These are phyloP conservation scores for Hyposoter didymator DNA, from an alignment of 2,888 invertebrate genomes.

Conservation along the genomic window DNA sequence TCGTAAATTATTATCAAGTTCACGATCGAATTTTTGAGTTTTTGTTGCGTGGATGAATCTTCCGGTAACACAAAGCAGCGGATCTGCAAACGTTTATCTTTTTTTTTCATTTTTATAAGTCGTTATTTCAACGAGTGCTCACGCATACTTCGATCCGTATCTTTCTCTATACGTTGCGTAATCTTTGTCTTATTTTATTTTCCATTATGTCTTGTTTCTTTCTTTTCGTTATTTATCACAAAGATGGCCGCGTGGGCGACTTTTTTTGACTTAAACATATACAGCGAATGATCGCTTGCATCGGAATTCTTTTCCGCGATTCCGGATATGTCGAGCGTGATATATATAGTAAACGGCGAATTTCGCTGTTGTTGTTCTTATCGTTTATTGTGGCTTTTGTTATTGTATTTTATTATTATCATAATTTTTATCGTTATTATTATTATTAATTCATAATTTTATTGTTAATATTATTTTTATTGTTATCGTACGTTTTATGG, in stretches of 20 bases:
- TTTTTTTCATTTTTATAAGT: background rate
- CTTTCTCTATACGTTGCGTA: background rate
- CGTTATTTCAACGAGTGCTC: constrained; percentile 3
- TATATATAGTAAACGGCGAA: constrained; percentile 72
- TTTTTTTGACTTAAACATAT: constrained; percentile 47
- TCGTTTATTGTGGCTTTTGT: constrained; percentile 29
- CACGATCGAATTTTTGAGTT: constrained; percentile 75
- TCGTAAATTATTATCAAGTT: constrained; percentile 76
- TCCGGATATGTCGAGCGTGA: constrained; percentile 69
- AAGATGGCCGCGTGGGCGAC: constrained; percentile 65
- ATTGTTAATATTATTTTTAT: constrained; percentile 22
- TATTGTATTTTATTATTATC: constrained; percentile 38
- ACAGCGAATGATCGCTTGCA: constrained; percentile 39
- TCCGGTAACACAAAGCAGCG: constrained; percentile 59
- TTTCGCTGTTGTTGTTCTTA: constrained; percentile 34
- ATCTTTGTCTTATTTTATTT: constrained; percentile 5
- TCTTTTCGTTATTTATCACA: constrained; percentile 68
- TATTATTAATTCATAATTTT: constrained; percentile 26
- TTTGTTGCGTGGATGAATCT: constrained; percentile 61
- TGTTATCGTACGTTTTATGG: background rate
- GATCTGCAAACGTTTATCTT: constrained; percentile 58
- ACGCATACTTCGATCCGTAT: constrained; percentile 16
- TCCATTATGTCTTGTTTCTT: constrained; percentile 14
- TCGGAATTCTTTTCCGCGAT: constrained; percentile 31
- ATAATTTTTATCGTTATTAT: constrained; percentile 32